Evolutionary conservation across 2,888 invertebrate genomes (phyloP).

Genomic region (Bombylius major): DNA sequence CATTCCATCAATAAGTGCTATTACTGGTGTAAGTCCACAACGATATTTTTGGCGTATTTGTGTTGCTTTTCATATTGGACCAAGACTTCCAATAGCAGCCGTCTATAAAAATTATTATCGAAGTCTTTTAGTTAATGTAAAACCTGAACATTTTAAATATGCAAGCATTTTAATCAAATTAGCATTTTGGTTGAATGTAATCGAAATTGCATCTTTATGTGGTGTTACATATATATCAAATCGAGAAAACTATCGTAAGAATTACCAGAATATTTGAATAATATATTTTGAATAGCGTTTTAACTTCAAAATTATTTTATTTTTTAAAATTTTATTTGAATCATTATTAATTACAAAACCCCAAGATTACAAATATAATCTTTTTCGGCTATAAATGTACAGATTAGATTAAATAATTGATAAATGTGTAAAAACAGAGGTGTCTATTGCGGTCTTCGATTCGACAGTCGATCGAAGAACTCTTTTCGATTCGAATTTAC

Average conservation of each 20-base stretch:
- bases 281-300: background rate
- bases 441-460: too few species aligned
- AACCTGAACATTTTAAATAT: conserved; percentile 25
- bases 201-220: conserved; percentile 74
- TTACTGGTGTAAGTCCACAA: conserved; percentile 87
- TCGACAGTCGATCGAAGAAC: too few species aligned
- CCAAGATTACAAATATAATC: too few species aligned
- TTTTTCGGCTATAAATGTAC: too few species aligned
- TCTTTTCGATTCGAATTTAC: too few species aligned
- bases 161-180: conserved; percentile 52
- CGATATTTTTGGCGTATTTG: conserved; percentile 85
- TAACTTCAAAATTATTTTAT: background rate
- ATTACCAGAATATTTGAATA: conserved; percentile 5
- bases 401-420: too few species aligned
- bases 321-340: background rate
- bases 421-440: too few species aligned
- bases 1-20: conserved; percentile 90
- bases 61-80: conserved; percentile 83
- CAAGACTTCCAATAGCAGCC: conserved; percentile 76
- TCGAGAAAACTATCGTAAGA: conserved; percentile 90
- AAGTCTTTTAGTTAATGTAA: conserved; percentile 39
- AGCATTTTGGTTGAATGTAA: conserved; percentile 71
- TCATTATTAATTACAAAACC: background rate
- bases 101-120: conserved; percentile 75
- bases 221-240: conserved; percentile 90